Evolutionary conservation across 2,797 vertebrate species (phyloP), one percentile per base, ranked within the genome.

Genomic region (Gallinago stenura): DNA sequence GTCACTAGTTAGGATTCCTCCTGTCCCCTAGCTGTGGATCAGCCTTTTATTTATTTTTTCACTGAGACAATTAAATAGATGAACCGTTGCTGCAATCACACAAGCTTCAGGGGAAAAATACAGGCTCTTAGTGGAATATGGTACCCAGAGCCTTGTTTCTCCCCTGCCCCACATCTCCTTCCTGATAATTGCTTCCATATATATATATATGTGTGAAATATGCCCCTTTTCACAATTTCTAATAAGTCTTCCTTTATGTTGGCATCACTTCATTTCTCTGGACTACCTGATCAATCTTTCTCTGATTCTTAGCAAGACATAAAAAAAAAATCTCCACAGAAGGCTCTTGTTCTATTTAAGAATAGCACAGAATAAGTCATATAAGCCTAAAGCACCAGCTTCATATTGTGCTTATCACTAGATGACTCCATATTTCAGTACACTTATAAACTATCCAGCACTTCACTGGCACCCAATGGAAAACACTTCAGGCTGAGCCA

Each of bases 1-100:
- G 71, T 43, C 64, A 21, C 62, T 91, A 65, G 53, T 94, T 93
- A 71, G 79, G 48, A 88, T 89, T 90, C 64, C 37, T 90, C 51
- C 73, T 51, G 58, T 57, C 39, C 80, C 43, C 41, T 60, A 69
- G 20, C 39, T 9, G 7, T 0, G 0, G 62, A 66, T 53, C 76
- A 92, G 84, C 41, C 50, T 87, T 91, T 93, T 86, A 62, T 64
- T 95, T 82, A 54, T 51, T 75, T 24, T 84, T 64, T 12, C 60
- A 46, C 45, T 10, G 68, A 92, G 53, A 73, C 87, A 66, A 83
- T 6, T 21, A 39, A 68, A 41, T 5, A 87, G 35, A 64, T 39
- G 33, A 82, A 60, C 8, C 2, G 5, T 12, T 6, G 30, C 57
- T 75, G 72, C 56, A 73, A 54, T 25, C 30, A 37, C 65, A 51